phyloP scores from a whole-genome alignment of 2,797 vertebrate genomes.

The Ciconia nigra region DNA sequence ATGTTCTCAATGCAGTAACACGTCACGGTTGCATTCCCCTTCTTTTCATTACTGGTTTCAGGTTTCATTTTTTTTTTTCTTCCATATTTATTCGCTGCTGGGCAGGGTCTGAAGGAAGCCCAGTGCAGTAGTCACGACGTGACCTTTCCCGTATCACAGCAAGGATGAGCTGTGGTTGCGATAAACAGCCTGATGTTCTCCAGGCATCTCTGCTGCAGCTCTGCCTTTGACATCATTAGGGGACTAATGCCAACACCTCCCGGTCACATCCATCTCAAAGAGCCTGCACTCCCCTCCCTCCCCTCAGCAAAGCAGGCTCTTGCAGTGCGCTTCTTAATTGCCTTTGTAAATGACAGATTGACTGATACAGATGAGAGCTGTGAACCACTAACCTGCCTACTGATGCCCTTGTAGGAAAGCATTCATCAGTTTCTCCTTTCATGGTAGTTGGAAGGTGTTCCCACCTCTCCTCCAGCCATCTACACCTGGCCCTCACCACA shows the following conservation, averaged over 20 bases:
- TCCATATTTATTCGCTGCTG: neutral
- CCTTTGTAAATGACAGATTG: neutral
- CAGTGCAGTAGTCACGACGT: neutral
- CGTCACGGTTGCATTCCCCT: fast-evolving
- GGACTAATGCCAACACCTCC: neutral
- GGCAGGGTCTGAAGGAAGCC: neutral
- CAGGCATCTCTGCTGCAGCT: neutral
- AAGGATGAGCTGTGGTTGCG: neutral
- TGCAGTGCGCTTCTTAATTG: neutral
- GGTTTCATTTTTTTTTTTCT: neutral
- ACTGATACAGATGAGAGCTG: neutral
- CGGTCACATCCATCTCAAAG: neutral
- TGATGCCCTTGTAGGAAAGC: neutral
- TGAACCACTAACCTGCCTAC: neutral
- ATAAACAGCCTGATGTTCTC: neutral
- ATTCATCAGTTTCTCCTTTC: neutral
- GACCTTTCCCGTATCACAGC: neutral
- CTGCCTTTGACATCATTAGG: neutral
- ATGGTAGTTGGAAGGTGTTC: neutral
- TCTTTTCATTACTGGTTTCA: neutral
- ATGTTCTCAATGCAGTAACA: neutral
- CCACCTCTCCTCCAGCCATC: neutral
- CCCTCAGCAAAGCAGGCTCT: neutral
- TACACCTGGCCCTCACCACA: neutral
- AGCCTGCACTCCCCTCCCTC: neutral